Evolutionary conservation across 2,888 invertebrate species (phyloP).

Genomic region (Steinernema scapterisci): DNA sequence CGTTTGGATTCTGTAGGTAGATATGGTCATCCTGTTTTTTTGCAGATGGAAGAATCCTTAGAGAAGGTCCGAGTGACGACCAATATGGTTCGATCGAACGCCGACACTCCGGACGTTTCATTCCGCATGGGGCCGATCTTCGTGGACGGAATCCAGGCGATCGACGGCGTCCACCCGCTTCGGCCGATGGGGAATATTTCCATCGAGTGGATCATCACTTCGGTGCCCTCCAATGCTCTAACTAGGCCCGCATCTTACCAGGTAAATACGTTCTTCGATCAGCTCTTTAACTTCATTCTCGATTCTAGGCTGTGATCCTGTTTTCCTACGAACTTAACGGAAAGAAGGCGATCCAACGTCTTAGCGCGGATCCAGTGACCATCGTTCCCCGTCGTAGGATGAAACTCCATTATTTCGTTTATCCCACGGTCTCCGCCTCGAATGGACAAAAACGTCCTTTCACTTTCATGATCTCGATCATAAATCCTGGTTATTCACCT

Average conservation of each 20-base stretch:
- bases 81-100: neutral
- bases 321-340: slow-evolving; percentile 20
- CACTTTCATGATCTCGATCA: slow-evolving; percentile 24
- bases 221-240: neutral
- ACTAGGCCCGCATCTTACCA: slow-evolving; percentile 3
- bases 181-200: neutral
- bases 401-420: slow-evolving; percentile 23
- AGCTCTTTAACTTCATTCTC: neutral
- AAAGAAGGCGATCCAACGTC: neutral
- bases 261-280: neutral
- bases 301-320: slow-evolving; percentile 6
- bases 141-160: neutral
- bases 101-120: slow-evolving; percentile 1
- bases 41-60: neutral
- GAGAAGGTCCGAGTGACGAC: neutral
- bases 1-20: neutral
- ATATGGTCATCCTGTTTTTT: neutral
- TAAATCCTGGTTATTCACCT: slow-evolving; percentile 3
- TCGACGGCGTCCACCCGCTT: neutral
- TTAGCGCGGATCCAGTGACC: neutral
- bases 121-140: slow-evolving; percentile 26
- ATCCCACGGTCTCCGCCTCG: slow-evolving; percentile 15
- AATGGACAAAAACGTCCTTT: neutral
- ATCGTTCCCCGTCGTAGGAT: neutral
- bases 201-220: slow-evolving; percentile 15